Evolutionary conservation across 2,797 vertebrate genomes (phyloP).

Genomic region (Helarctos malayanus): DNA sequence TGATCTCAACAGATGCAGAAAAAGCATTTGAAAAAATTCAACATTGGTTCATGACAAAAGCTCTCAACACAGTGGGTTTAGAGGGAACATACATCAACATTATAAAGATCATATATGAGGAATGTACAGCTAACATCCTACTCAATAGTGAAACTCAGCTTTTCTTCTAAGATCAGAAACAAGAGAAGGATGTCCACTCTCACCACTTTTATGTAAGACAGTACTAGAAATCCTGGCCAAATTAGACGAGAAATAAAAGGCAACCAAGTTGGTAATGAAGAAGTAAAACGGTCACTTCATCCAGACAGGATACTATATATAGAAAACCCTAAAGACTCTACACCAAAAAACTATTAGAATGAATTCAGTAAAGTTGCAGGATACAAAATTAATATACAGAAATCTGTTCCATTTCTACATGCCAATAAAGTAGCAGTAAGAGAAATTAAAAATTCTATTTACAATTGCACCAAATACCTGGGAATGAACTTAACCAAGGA

Average conservation of each 20-base stretch:
- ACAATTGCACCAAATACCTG: neutral
- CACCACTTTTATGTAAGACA: neutral
- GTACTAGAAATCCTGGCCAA: neutral
- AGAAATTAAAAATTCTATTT: neutral
- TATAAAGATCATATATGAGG: neutral
- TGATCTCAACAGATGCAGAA: neutral
- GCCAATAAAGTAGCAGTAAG: neutral
- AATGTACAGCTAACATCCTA: neutral
- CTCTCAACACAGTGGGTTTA: neutral
- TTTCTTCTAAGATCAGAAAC: neutral
- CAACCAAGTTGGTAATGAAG: neutral
- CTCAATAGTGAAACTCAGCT: neutral
- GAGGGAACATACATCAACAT: neutral
- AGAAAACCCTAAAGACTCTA: neutral
- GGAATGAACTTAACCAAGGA: neutral
- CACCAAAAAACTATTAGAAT: neutral
- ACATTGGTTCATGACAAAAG: neutral
- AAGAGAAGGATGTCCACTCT: neutral
- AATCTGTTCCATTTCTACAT: neutral
- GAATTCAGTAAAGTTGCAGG: neutral
- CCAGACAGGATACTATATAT: neutral
- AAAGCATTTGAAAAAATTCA: neutral
- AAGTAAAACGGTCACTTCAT: neutral
- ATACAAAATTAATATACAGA: neutral
- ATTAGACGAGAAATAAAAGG: neutral